phyloP scores from a whole-genome alignment of 1,140 invertebrate genomes.

The Drosophila lacteicornis region DNA sequence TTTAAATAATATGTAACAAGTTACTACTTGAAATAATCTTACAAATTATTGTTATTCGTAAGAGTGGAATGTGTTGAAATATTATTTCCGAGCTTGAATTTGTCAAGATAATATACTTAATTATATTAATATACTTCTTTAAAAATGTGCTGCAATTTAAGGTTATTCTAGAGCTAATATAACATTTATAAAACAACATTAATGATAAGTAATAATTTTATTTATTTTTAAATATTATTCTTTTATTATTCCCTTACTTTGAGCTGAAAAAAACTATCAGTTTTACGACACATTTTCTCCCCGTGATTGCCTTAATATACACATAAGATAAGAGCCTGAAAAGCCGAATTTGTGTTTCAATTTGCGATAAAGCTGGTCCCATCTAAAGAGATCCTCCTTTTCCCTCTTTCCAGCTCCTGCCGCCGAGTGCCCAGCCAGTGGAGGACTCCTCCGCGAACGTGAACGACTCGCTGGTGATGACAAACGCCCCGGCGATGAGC shows the following conservation, averaged over 20 bases:
- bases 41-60: too few relatives aligned
- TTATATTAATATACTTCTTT: too few relatives aligned
- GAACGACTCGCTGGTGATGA: conserved; percentile 76
- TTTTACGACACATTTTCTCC: conserved; percentile 5
- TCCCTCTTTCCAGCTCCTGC: conserved; percentile 59
- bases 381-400: conserved; percentile 6
- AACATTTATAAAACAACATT: too few relatives aligned
- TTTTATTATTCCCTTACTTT: too few relatives aligned
- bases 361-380: conserved; percentile 26
- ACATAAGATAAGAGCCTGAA: conserved; percentile 16
- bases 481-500: conserved; percentile 77
- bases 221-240: too few relatives aligned
- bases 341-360: conserved; percentile 38
- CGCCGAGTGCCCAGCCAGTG: conserved; percentile 63
- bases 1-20: neutral
- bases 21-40: too few relatives aligned
- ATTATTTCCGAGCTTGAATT: neutral
- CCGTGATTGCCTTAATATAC: conserved; percentile 17
- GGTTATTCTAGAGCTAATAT: too few relatives aligned
- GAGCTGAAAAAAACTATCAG: too few relatives aligned
- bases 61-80: neutral
- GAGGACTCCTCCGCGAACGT: conserved; percentile 64
- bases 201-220: too few relatives aligned
- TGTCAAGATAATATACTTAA: too few relatives aligned
- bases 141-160: too few relatives aligned